Percentiles rank a stretch among this genome's conserved stretches.
Evolutionary conservation across 2,797 vertebrate genomes (phyloP).

Genomic region (Muscicapa comitata): DNA sequence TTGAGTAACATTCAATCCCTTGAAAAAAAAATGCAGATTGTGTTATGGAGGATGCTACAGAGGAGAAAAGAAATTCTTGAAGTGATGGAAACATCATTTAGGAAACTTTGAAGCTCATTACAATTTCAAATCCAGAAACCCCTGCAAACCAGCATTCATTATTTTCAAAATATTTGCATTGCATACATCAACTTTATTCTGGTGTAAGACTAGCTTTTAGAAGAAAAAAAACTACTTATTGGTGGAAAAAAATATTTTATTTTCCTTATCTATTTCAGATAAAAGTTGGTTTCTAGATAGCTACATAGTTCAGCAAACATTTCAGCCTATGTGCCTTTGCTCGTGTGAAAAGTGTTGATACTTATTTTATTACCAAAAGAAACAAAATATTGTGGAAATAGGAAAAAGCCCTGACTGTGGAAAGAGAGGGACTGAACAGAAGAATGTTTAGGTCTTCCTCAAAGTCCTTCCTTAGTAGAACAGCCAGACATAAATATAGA

Average conservation of each 20-base stretch:
- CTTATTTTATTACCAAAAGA: neutral
- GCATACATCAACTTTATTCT: neutral
- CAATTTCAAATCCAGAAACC: neutral
- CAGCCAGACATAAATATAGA: neutral
- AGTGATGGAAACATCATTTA: neutral
- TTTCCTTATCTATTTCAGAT: neutral
- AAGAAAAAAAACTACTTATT: rapidly evolving
- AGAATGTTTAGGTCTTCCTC: neutral
- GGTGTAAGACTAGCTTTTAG: neutral
- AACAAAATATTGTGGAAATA: neutral
- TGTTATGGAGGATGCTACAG: neutral
- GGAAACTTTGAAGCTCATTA: neutral
- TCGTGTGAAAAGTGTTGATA: neutral
- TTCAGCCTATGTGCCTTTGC: neutral
- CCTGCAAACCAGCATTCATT: neutral
- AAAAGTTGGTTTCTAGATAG: neutral
- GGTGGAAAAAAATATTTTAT: neutral
- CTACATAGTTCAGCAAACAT: neutral
- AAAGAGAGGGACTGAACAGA: neutral
- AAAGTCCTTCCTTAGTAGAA: neutral
- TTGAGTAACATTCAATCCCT: neutral
- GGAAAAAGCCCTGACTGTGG: neutral
- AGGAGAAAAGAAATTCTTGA: neutral
- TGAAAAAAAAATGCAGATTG: neutral
- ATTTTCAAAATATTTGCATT: neutral